Conservation (phyloP, 2,888 invertebrate genomes). For the Cylindroiulus punctatus region DNA sequence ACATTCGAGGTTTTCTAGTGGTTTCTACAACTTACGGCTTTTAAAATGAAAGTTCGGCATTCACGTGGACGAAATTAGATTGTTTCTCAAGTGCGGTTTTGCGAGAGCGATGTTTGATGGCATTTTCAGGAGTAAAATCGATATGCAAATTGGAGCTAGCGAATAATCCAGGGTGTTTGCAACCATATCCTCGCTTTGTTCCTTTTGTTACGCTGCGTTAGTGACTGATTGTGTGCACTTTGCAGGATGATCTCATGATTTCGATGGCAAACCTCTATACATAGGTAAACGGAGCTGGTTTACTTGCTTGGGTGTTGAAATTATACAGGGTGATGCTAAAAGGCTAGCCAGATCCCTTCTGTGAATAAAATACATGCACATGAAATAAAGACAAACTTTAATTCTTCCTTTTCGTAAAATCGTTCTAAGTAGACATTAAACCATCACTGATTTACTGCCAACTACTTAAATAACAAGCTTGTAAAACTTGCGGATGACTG, state of each 20-base stretch:
- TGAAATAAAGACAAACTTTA: no score
- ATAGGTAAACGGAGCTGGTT: no score
- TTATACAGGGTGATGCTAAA: no score
- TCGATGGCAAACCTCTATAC: no score
- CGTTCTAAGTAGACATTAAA: no score
- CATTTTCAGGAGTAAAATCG: constrained; percentile 16
- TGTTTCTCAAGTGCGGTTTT: constrained; percentile 30
- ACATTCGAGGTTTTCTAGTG: neutral
- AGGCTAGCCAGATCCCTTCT: no score
- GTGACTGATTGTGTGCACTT: neutral
- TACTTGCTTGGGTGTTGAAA: no score
- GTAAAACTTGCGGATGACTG: no score
- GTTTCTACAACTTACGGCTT: neutral
- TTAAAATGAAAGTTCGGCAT: neutral
- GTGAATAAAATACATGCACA: no score
- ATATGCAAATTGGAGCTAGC: neutral
- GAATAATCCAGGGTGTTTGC: constrained; percentile 25
- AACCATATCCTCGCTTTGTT: neutral
- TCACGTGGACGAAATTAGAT: neutral
- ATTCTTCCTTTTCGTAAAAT: no score
- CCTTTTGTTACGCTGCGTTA: neutral
- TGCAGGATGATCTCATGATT: neutral
- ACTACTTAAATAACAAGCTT: no score
- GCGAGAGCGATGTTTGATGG: neutral
- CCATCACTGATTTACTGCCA: no score